Percentiles rank a stretch among this genome's conserved stretches.
Conservation (phyloP, 2,888 invertebrate genomes). For the Prionchulus punctatus region DNA sequence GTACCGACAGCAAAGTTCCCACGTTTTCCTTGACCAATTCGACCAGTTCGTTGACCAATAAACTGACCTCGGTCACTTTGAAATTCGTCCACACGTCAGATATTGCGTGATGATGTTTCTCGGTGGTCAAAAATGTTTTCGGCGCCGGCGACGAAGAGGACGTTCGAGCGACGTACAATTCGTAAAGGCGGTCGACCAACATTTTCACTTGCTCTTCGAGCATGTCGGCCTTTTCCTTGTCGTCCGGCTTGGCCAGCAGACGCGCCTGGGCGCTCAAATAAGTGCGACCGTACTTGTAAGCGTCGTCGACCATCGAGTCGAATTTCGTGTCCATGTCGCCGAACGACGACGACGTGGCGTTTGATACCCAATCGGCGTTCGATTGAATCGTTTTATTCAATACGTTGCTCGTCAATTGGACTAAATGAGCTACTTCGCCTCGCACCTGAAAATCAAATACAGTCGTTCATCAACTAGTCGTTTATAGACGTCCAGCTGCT, state of each 20-base stretch:
- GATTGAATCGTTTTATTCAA: constrained; percentile 19
- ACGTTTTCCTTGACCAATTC: constrained; percentile 28
- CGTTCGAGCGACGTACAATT: not conserved
- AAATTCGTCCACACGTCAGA: constrained; percentile 23
- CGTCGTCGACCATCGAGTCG: constrained; percentile 29
- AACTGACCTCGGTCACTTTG: constrained; percentile 22
- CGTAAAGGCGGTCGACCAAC: constrained; percentile 1
- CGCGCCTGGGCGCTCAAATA: constrained; percentile 28
- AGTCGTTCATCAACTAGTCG: no score
- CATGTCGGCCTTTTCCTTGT: constrained; percentile 25
- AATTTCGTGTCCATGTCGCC: constrained; percentile 25
- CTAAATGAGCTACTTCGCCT: constrained; percentile 13
- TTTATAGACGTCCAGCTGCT: no score
- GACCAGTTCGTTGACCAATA: constrained; percentile 25
- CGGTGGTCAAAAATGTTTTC: not conserved
- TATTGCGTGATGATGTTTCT: not conserved
- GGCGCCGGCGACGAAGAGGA: not conserved
- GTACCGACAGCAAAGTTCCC: constrained; percentile 27
- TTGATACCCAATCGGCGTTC: constrained; percentile 23
- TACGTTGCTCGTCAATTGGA: constrained; percentile 22
- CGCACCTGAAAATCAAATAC: constrained; percentile 9
- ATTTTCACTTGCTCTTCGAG: constrained; percentile 25
- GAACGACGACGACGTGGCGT: constrained; percentile 24
- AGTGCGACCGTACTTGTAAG: constrained; percentile 25
- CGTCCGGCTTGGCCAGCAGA: constrained; percentile 22